Conservation (phyloP, 2,113 vertebrate species). For the Sterrhoptilus dennistouni region DNA sequence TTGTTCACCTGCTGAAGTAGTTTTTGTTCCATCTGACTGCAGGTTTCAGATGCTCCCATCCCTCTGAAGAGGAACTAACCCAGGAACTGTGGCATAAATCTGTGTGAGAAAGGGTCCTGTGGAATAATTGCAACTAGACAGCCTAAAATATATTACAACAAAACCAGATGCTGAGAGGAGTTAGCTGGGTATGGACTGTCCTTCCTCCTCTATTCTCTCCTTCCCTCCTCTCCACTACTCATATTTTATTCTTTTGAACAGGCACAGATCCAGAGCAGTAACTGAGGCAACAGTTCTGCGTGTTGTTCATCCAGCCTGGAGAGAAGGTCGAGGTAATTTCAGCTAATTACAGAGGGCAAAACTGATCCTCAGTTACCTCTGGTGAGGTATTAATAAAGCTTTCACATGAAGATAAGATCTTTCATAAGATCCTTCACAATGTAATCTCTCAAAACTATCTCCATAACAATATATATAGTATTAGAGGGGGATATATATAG, state of each 20-base stretch:
- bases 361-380: not conserved
- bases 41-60: not conserved
- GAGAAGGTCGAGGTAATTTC: slow-evolving; percentile 31
- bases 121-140: not conserved
- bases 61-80: not conserved
- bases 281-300: not conserved
- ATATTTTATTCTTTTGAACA: not conserved
- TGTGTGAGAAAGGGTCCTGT: not conserved
- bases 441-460: slow-evolving; percentile 41
- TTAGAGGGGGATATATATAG: slow-evolving; percentile 49
- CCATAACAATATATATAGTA: slow-evolving; percentile 49
- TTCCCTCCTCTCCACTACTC: not conserved
- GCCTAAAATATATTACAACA: not conserved
- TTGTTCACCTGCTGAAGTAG: not conserved
- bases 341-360: slow-evolving; percentile 45
- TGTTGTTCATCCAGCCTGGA: not conserved
- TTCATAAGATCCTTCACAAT: slow-evolving; percentile 47
- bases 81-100: not conserved
- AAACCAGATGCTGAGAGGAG: not conserved
- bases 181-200: not conserved
- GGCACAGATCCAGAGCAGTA: not conserved
- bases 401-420: slow-evolving; percentile 53
- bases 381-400: slow-evolving; percentile 40
- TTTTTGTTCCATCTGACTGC: not conserved
- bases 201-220: not conserved